These are phyloP conservation scores for Lutjanus campechanus DNA, from an alignment of 2,797 vertebrate genomes.

Conservation along the genomic window DNA sequence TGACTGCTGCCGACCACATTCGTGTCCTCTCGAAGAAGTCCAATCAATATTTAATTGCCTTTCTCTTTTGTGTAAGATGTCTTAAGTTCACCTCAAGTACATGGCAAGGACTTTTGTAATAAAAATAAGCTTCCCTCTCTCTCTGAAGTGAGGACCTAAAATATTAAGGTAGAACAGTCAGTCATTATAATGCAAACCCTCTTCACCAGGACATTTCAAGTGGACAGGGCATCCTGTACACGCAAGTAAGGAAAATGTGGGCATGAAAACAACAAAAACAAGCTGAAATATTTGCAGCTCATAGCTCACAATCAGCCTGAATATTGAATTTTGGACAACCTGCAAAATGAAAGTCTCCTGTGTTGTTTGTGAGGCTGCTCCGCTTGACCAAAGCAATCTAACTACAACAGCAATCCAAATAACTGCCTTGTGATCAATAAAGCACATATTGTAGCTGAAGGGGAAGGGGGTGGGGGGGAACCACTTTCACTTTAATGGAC, in stretches of 20 bases:
- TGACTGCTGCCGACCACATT: constrained; percentile 41
- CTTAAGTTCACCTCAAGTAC: constrained; percentile 53
- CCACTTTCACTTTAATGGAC: constrained; percentile 48
- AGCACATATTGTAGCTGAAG: constrained; percentile 61
- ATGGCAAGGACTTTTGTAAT: constrained; percentile 46
- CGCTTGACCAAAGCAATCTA: constrained; percentile 44
- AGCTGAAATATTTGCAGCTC: background rate
- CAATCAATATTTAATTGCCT: constrained; percentile 73
- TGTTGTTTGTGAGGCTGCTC: constrained; percentile 37
- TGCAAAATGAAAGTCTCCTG: constrained; percentile 2
- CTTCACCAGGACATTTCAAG: constrained; percentile 7
- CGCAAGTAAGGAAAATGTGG: background rate
- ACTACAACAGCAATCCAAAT: constrained; percentile 60
- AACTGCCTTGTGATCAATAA: constrained; percentile 72
- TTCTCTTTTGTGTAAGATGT: constrained; percentile 50
- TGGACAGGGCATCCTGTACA: background rate
- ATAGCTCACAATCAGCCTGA: background rate
- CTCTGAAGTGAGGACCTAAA: constrained; percentile 19
- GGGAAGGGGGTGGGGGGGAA: constrained; percentile 1
- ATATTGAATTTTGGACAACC: constrained; percentile 8
- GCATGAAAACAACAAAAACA: background rate
- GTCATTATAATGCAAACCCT: constrained; percentile 25
- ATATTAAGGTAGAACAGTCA: constrained; percentile 47
- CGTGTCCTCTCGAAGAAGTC: constrained; percentile 48
- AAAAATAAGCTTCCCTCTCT: constrained; percentile 29